Conservation (phyloP, 1,140 invertebrate species). For the Macrostomum lignano region DNA sequence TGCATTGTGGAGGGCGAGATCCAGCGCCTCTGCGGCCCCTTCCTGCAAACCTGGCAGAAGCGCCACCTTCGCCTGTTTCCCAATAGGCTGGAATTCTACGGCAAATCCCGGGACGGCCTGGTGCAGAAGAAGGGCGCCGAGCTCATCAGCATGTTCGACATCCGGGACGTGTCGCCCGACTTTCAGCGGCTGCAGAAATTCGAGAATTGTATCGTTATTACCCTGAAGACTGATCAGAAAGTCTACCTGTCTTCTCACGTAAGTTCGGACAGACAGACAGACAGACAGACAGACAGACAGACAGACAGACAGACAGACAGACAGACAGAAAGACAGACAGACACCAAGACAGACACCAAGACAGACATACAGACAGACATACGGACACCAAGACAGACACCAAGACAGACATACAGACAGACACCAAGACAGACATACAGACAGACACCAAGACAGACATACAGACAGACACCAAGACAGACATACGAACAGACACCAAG, state of each 20-base stretch:
- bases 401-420: too few relatives aligned
- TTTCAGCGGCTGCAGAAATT: conserved; percentile 28
- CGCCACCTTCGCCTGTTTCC: conserved; percentile 31
- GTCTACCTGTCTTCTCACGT: conserved; percentile 24
- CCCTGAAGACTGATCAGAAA: conserved; percentile 23
- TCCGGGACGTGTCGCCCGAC: conserved; percentile 23
- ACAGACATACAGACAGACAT: too few relatives aligned
- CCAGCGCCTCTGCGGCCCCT: conserved; percentile 86
- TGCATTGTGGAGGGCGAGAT: conserved; percentile 97
- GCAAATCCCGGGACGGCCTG: conserved; percentile 24
- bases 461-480: too few relatives aligned
- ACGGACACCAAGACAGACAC: too few relatives aligned
- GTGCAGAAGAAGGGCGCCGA: conserved; percentile 22
- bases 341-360: too few relatives aligned
- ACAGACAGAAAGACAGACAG: too few relatives aligned
- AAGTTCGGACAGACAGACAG: conserved; percentile 9
- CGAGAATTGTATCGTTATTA: conserved; percentile 25
- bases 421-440: too few relatives aligned
- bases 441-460: too few relatives aligned
- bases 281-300: too few relatives aligned
- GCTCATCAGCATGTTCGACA: conserved; percentile 26
- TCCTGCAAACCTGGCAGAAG: conserved; percentile 32
- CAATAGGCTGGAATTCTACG: conserved; percentile 43
- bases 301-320: too few relatives aligned
- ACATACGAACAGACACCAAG: too few relatives aligned